These are phyloP conservation scores for Tipula lateralis DNA, from an alignment of 2,888 invertebrate genomes.

Conservation along the genomic window DNA sequence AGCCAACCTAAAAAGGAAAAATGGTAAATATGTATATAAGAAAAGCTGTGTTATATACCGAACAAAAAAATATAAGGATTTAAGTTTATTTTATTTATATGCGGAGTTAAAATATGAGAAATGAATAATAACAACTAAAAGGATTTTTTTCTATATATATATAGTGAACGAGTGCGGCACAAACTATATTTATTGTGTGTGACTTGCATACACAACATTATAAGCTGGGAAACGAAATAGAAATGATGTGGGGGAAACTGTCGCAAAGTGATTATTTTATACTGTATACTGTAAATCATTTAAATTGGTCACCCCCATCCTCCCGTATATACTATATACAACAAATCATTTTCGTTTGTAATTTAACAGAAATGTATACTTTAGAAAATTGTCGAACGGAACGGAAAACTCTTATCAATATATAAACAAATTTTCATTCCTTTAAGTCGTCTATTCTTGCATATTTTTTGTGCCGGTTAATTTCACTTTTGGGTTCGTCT, in stretches of 20 bases:
- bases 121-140: neutral
- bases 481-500: neutral
- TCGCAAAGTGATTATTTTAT: conserved; percentile 15
- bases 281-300: conserved; percentile 12
- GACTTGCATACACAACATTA: neutral
- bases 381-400: neutral
- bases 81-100: neutral
- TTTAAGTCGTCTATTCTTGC: neutral
- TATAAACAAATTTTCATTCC: neutral
- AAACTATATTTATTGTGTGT: neutral
- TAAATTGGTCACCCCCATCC: neutral
- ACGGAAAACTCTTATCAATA: neutral
- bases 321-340: neutral
- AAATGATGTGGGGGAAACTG: neutral
- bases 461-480: too few relatives aligned
- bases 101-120: conserved; percentile 11
- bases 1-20: neutral
- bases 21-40: neutral
- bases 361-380: neutral
- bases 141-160: neutral
- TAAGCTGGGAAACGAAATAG: neutral
- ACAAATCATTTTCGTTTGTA: neutral
- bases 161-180: too few relatives aligned
- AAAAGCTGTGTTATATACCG: neutral
- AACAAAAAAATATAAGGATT: neutral